Evolutionary conservation across 2,888 invertebrate species (phyloP).

Genomic region (Calameuta idolon): DNA sequence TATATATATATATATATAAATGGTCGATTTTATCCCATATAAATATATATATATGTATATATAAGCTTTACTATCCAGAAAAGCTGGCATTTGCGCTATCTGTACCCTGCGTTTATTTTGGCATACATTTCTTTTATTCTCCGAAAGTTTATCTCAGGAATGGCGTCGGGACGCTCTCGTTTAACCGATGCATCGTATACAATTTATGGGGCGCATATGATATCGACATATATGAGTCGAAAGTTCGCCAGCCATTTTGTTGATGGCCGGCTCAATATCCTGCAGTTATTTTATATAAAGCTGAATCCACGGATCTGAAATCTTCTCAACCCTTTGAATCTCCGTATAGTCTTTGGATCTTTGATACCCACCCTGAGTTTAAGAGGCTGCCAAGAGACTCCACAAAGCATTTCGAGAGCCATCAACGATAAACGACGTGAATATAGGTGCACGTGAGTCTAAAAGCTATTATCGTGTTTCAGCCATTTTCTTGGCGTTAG

Average conservation of each 20-base stretch:
- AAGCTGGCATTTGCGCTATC: neutral
- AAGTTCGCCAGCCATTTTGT: conserved; percentile 28
- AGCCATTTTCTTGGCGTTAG: neutral
- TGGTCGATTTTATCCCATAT: neutral
- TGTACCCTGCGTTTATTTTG: neutral
- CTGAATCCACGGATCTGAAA: neutral
- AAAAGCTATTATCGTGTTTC: neutral
- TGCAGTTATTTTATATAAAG: neutral
- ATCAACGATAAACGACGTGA: neutral
- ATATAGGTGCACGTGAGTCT: neutral
- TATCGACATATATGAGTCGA: conserved; percentile 43
- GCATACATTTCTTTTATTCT: neutral
- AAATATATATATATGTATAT: neutral
- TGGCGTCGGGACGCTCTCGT: neutral
- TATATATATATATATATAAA: too few relatives aligned
- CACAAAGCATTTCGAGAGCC: neutral
- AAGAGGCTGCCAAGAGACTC: neutral
- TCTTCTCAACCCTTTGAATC: neutral
- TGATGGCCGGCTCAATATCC: neutral
- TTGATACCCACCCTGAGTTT: neutral
- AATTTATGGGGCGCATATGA: conserved; percentile 48
- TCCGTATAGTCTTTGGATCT: neutral
- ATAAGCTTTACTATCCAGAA: too few relatives aligned
- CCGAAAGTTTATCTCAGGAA: neutral
- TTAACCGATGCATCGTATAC: neutral